A percentile compares a stretch with the other conserved stretches of the same genome.
These are phyloP conservation scores for Dendronephthya gigantea DNA, from an alignment of 64 coral and sea anemone genomes.

Conservation along the genomic window DNA sequence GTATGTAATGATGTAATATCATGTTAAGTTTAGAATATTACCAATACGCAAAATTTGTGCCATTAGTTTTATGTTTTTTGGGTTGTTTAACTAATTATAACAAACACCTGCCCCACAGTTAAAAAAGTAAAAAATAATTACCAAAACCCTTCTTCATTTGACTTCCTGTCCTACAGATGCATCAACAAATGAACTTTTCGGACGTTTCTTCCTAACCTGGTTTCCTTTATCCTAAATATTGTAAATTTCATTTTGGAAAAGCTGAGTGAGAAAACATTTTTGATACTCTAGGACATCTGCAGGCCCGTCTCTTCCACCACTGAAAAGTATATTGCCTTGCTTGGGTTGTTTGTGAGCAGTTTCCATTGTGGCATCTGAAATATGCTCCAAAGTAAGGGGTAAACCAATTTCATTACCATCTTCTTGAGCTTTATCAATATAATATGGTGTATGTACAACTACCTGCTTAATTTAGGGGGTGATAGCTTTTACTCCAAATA, in stretches of 20 bases:
- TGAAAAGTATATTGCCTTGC: constrained; percentile 22
- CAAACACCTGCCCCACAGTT: neutral
- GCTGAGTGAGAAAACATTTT: neutral
- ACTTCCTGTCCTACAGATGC: neutral
- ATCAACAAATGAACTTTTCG: neutral
- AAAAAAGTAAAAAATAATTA: neutral
- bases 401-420: constrained; percentile 17
- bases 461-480: no score
- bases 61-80: neutral
- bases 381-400: constrained; percentile 14
- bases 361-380: constrained; percentile 27
- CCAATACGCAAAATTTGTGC: neutral
- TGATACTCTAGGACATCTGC: constrained; percentile 22
- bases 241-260: no score
- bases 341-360: constrained; percentile 19
- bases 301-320: constrained; percentile 27
- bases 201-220: neutral
- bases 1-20: no score
- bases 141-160: neutral
- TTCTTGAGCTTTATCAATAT: constrained; percentile 19
- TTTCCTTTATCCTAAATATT: neutral
- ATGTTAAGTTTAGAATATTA: no score
- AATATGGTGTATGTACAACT: neutral
- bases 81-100: neutral
- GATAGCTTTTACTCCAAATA: neutral